phyloP scores from a whole-genome alignment of 2,797 vertebrate genomes.

The Lycodopsis pacificus region DNA sequence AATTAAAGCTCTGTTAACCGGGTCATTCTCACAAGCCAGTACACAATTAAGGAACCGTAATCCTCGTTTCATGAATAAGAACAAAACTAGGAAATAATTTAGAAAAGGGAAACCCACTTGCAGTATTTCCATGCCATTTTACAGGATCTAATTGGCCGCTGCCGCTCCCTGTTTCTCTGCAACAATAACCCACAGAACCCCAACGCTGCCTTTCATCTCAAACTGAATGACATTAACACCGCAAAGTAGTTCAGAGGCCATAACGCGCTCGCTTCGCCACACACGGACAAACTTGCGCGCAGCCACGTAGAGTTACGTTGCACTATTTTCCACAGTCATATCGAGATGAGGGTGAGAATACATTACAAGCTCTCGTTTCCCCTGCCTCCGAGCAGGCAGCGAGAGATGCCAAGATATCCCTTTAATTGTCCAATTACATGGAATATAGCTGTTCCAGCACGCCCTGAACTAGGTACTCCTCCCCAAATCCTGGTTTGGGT shows the following conservation, averaged over 20 bases:
- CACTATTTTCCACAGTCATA: slow-evolving; percentile 57
- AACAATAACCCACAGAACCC: slow-evolving; percentile 72
- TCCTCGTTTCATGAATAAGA: neutral
- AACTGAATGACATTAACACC: slow-evolving; percentile 75
- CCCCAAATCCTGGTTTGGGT: slow-evolving; percentile 54
- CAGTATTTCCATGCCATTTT: slow-evolving; percentile 67
- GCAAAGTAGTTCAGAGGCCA: slow-evolving; percentile 70
- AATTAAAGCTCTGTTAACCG: slow-evolving; percentile 1
- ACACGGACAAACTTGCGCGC: slow-evolving; percentile 26
- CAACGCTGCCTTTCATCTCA: slow-evolving; percentile 76
- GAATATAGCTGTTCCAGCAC: slow-evolving; percentile 64
- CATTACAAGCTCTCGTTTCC: slow-evolving; percentile 42
- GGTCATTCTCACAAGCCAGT: slow-evolving; percentile 1
- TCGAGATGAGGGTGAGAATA: slow-evolving; percentile 64
- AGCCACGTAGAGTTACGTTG: slow-evolving; percentile 48
- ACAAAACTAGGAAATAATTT: slow-evolving; percentile 15
- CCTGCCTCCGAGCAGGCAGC: slow-evolving; percentile 48
- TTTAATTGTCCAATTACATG: slow-evolving; percentile 80
- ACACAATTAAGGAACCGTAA: neutral
- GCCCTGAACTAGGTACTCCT: slow-evolving; percentile 64
- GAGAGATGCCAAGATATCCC: slow-evolving; percentile 71
- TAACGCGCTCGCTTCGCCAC: slow-evolving; percentile 55
- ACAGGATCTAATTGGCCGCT: slow-evolving; percentile 77
- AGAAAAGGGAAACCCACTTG: slow-evolving; percentile 23
- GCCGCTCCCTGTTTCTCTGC: slow-evolving; percentile 63